These are phyloP conservation scores for Nomada ruficornis DNA, from an alignment of 2,888 invertebrate genomes.

Conservation along the genomic window DNA sequence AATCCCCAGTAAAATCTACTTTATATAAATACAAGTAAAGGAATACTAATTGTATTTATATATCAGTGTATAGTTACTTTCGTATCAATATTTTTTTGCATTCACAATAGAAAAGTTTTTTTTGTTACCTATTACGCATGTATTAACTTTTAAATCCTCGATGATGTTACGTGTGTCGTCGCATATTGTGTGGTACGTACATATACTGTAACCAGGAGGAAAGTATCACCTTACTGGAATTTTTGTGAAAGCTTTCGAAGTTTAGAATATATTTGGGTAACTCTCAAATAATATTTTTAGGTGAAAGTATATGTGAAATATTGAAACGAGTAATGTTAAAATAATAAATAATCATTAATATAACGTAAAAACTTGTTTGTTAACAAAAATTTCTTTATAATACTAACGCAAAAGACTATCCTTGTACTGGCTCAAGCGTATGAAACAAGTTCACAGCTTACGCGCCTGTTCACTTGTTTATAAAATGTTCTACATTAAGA, in stretches of 20 bases:
- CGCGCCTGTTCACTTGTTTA: slow-evolving; percentile 10
- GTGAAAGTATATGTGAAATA: slow-evolving; percentile 25
- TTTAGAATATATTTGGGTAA: slow-evolving; percentile 6
- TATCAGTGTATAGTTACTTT: slow-evolving; percentile 10
- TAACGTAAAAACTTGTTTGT: slow-evolving; percentile 53
- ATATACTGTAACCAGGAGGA: slow-evolving; percentile 17
- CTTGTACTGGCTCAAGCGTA: slow-evolving; percentile 67
- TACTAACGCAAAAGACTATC: slow-evolving; percentile 59
- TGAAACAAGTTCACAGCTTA: slow-evolving; percentile 36
- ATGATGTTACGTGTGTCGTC: slow-evolving; percentile 14
- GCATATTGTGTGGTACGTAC: slow-evolving; percentile 11
- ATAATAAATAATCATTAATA: slow-evolving; percentile 74
- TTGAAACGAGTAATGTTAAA: slow-evolving; percentile 59
- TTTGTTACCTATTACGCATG: slow-evolving; percentile 25
- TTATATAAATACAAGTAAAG: slow-evolving; percentile 14
- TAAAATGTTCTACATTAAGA: slow-evolving; percentile 35
- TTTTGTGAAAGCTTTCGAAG: slow-evolving; percentile 11
- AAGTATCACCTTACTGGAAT: slow-evolving; percentile 27
- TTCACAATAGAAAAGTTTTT: slow-evolving; percentile 22
- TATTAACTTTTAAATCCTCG: slow-evolving; percentile 22
- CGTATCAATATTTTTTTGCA: slow-evolving; percentile 9
- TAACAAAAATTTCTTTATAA: slow-evolving; percentile 51
- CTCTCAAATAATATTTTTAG: slow-evolving; percentile 5
- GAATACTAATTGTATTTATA: neutral
- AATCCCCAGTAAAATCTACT: slow-evolving; percentile 37